Evolutionary conservation across 2,888 invertebrate genomes (phyloP).

Genomic region (Eueremaeus valkanovi): DNA sequence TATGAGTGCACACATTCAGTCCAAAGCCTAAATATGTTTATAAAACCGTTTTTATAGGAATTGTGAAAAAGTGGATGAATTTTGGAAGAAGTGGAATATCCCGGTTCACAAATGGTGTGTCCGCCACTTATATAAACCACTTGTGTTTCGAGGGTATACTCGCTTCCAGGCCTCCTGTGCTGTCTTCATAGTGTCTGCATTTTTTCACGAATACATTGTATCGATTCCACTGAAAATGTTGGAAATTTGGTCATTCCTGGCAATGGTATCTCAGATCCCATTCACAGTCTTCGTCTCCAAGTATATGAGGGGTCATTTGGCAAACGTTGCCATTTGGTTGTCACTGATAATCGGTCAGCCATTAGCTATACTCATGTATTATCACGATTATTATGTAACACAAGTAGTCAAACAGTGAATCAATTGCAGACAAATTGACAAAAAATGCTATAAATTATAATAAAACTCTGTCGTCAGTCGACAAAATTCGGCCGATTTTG

Average conservation of each 20-base stretch:
- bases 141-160: conserved; percentile 74
- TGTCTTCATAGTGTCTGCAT: conserved; percentile 91
- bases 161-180: conserved; percentile 67
- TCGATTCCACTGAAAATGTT: conserved; percentile 90
- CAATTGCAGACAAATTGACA: not conserved
- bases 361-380: conserved; percentile 96
- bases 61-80: conserved; percentile 84
- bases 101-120: conserved; percentile 95
- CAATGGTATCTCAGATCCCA: conserved; percentile 88
- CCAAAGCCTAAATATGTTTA: no score
- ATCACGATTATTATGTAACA: conserved; percentile 78
- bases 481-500: no score
- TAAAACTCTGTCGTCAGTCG: no score
- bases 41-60: conserved; percentile 57
- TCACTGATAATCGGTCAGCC: conserved; percentile 96
- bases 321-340: conserved; percentile 97
- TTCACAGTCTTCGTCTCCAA: conserved; percentile 70
- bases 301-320: conserved; percentile 64
- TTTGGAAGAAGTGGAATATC: conserved; percentile 98
- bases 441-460: no score
- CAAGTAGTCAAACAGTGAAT: conserved; percentile 41
- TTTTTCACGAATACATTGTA: conserved; percentile 75
- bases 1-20: no score
- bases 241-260: conserved; percentile 92
- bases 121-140: conserved; percentile 81